Percentiles rank a stretch among this genome's conserved stretches.
Evolutionary conservation across 2,888 invertebrate genomes (phyloP).

Genomic region (Phyllotreta striolata): DNA sequence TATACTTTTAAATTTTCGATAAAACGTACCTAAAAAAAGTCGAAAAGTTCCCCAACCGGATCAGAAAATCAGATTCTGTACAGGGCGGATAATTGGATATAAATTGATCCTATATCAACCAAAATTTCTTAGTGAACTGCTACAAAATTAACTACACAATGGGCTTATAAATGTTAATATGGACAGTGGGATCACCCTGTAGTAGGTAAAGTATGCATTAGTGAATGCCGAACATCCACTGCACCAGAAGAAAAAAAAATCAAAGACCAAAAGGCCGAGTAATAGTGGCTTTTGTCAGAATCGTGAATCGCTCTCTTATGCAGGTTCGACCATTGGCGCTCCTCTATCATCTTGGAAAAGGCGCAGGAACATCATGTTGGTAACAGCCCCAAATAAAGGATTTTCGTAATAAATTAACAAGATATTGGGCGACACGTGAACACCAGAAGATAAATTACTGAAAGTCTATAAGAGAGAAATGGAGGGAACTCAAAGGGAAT

Average conservation of each 20-base stretch:
- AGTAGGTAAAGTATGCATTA: constrained; percentile 36
- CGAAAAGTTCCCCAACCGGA: constrained; percentile 20
- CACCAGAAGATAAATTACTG: constrained; percentile 11
- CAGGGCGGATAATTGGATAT: constrained; percentile 8
- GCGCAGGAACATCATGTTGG: background rate
- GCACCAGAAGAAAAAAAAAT: constrained; percentile 32
- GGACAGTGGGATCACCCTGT: constrained; percentile 14
- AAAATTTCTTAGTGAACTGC: too few relatives aligned
- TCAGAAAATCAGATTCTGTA: constrained; percentile 29
- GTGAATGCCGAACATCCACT: constrained; percentile 34
- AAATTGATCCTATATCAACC: too few relatives aligned
- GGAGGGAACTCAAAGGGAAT: too few relatives aligned
- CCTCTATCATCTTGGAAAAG: background rate
- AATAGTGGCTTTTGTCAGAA: constrained; percentile 38
- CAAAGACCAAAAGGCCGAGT: constrained; percentile 26
- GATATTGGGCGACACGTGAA: background rate
- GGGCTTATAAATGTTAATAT: background rate
- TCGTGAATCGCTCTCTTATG: constrained; percentile 35
- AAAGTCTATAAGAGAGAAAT: constrained; percentile 2
- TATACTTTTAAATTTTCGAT: constrained; percentile 28
- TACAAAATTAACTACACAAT: too few relatives aligned
- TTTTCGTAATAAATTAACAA: constrained; percentile 16
- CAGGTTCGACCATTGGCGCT: constrained; percentile 26
- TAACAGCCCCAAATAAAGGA: background rate
- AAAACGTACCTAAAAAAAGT: constrained; percentile 13